Conservation (phyloP, 2,888 invertebrate genomes). For the Dusona sp. region DNA sequence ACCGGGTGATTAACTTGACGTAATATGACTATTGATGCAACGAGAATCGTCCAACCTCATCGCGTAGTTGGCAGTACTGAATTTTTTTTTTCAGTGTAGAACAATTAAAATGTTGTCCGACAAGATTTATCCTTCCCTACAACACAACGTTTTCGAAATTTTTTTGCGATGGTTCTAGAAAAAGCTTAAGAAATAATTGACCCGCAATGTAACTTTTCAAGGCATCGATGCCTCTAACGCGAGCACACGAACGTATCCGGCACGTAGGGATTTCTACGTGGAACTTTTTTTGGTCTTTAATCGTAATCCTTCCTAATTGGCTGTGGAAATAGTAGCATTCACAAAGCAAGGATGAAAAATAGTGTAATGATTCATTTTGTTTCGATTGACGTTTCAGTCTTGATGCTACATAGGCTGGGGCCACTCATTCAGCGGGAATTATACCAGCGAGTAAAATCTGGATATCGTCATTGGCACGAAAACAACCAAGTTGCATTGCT, state of each 20-base stretch:
- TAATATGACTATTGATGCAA: too few relatives aligned
- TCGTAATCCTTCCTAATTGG: conserved; percentile 69
- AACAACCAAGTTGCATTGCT: neutral
- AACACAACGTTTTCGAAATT: neutral
- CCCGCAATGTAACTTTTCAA: conserved; percentile 12
- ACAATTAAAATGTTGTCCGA: neutral
- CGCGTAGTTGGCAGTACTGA: too few relatives aligned
- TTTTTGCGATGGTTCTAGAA: neutral
- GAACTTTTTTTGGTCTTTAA: conserved; percentile 31
- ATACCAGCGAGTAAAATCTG: neutral
- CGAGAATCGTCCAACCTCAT: too few relatives aligned
- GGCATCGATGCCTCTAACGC: conserved; percentile 23
- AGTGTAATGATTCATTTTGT: neutral
- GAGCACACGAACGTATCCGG: neutral
- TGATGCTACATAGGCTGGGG: neutral
- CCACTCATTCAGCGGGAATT: neutral
- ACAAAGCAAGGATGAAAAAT: neutral
- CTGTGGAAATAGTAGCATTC: conserved; percentile 35
- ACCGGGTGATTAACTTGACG: too few relatives aligned
- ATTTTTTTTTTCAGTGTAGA: too few relatives aligned
- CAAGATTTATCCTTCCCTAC: neutral
- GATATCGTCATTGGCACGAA: neutral
- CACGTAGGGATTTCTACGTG: neutral
- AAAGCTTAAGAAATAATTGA: conserved; percentile 62
- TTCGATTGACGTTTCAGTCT: conserved; percentile 15